A percentile compares a stretch with the other conserved stretches of the same genome.
Evolutionary conservation across 2,888 invertebrate species (phyloP).

Genomic region (Alloplasta piceator): DNA sequence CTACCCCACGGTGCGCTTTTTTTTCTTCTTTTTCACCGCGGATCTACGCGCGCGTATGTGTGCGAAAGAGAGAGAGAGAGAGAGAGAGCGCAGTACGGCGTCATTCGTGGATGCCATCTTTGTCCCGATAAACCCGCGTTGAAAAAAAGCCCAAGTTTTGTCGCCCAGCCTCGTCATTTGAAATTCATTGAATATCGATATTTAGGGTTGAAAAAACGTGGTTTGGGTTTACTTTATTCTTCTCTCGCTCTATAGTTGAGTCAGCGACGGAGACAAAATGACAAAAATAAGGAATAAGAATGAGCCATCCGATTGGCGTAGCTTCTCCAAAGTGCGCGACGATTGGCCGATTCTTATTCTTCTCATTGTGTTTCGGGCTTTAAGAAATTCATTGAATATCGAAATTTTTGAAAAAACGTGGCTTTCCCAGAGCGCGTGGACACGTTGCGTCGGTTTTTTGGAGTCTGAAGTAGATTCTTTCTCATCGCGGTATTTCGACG

Average conservation of each 20-base stretch:
- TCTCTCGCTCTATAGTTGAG: too few relatives aligned
- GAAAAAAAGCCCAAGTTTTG: constrained; percentile 70
- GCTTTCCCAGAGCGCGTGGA: background rate
- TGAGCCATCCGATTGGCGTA: too few relatives aligned
- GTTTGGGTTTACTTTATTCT: background rate
- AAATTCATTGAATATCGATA: background rate
- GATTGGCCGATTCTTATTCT: too few relatives aligned
- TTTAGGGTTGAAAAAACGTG: background rate
- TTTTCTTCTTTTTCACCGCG: constrained; percentile 34
- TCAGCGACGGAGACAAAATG: too few relatives aligned
- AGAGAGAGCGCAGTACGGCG: constrained; percentile 74
- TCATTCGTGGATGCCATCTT: constrained; percentile 81
- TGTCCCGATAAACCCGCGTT: constrained; percentile 68
- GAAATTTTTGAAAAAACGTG: background rate
- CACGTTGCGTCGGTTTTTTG: constrained; percentile 5
- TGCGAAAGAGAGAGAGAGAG: constrained; percentile 66
- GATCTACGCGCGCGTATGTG: constrained; percentile 57
- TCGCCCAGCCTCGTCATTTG: constrained; percentile 72
- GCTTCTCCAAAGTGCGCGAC: too few relatives aligned
- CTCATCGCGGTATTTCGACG: background rate
- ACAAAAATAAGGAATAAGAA: too few relatives aligned
- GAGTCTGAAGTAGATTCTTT: background rate
- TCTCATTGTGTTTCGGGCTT: too few relatives aligned
- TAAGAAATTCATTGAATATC: background rate
- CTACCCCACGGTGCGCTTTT: constrained; percentile 57